These are phyloP conservation scores for Linyphia triangularis DNA, from an alignment of 2,888 invertebrate species.

Conservation along the genomic window DNA sequence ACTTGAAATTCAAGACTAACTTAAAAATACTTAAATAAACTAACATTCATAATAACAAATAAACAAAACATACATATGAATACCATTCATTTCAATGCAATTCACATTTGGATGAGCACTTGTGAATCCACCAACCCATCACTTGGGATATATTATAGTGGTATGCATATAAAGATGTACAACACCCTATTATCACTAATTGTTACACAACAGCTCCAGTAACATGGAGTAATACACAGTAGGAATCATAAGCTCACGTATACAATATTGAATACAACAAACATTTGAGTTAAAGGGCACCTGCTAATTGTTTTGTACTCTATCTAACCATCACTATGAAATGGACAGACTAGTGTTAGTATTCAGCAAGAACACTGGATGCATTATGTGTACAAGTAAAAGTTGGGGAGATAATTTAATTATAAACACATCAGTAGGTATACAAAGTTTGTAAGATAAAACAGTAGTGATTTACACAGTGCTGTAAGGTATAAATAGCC, in stretches of 20 bases:
- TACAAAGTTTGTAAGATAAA: slow-evolving; percentile 32
- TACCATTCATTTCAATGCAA: slow-evolving; percentile 37
- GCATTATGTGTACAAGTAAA: slow-evolving; percentile 70
- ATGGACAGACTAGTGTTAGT: slow-evolving; percentile 76
- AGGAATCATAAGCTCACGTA: slow-evolving; percentile 75
- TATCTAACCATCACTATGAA: slow-evolving; percentile 75
- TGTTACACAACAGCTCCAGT: slow-evolving; percentile 69
- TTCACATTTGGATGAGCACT: slow-evolving; percentile 68
- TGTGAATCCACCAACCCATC: slow-evolving; percentile 53
- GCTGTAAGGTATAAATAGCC: slow-evolving; percentile 47
- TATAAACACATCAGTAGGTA: slow-evolving; percentile 44
- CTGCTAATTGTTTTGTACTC: slow-evolving; percentile 76
- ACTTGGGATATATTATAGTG: slow-evolving; percentile 38
- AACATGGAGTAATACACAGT: slow-evolving; percentile 71
- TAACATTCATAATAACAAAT: not conserved
- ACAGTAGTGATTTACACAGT: slow-evolving; percentile 56
- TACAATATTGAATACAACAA: slow-evolving; percentile 73
- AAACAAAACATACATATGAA: not conserved
- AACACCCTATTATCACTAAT: slow-evolving; percentile 70
- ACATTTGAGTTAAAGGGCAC: slow-evolving; percentile 75
- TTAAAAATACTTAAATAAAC: not conserved
- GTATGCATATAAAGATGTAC: slow-evolving; percentile 72
- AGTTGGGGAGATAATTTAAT: slow-evolving; percentile 70
- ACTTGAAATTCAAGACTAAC: not conserved
- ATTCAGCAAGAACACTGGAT: slow-evolving; percentile 73